These are phyloP conservation scores for Periphyllus acericola DNA, from an alignment of 2,888 invertebrate species.

Conservation along the genomic window DNA sequence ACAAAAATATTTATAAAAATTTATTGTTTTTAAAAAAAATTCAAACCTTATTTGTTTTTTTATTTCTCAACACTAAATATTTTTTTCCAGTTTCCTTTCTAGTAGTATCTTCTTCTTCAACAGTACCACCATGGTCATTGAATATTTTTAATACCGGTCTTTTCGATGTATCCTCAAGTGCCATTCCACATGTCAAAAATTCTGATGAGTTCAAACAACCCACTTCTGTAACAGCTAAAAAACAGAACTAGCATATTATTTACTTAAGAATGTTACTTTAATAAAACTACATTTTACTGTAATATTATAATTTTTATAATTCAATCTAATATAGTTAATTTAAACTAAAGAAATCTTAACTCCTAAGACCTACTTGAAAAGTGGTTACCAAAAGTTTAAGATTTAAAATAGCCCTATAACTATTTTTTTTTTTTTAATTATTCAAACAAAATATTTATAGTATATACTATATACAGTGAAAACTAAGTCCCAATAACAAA, in stretches of 20 bases:
- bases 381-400: too few species aligned
- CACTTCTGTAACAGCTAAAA: slow-evolving; percentile 47
- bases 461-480: too few species aligned
- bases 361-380: too few species aligned
- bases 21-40: neutral
- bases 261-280: neutral
- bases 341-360: too few species aligned
- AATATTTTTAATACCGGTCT: slow-evolving; percentile 53
- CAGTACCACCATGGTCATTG: slow-evolving; percentile 17
- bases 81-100: slow-evolving; percentile 17
- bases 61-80: slow-evolving; percentile 48
- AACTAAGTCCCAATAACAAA: too few species aligned
- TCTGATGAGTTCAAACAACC: slow-evolving; percentile 30
- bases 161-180: slow-evolving; percentile 1
- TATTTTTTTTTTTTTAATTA: too few species aligned
- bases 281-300: neutral
- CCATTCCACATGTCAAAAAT: slow-evolving; percentile 31
- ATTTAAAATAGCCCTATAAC: too few species aligned
- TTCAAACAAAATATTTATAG: too few species aligned
- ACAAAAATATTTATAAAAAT: neutral
- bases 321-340: too few species aligned
- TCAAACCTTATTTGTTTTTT: slow-evolving; percentile 45
- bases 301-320: neutral
- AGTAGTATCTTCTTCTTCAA: slow-evolving; percentile 54
- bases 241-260: neutral